phyloP scores from a whole-genome alignment of 1,140 invertebrate genomes.

The Teleopsis dalmanni region DNA sequence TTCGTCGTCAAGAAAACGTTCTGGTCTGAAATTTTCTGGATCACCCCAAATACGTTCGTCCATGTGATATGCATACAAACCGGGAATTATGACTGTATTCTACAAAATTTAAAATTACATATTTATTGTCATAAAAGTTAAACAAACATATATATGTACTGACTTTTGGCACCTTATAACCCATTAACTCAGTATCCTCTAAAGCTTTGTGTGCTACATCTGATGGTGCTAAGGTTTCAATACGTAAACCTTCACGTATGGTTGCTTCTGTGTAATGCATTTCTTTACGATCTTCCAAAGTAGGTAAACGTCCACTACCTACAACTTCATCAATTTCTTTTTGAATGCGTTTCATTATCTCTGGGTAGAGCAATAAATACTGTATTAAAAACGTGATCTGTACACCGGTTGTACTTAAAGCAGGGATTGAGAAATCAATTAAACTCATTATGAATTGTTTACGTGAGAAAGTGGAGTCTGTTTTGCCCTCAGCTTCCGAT shows the following conservation, averaged over 20 bases:
- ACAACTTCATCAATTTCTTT: slow-evolving; percentile 64
- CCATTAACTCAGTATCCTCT: slow-evolving; percentile 42
- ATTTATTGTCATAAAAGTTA: background rate
- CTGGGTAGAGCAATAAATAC: slow-evolving; percentile 54
- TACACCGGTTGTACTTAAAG: slow-evolving; percentile 45
- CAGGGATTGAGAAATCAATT: slow-evolving; percentile 53
- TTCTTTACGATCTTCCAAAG: slow-evolving; percentile 53
- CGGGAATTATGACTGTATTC: slow-evolving; percentile 44
- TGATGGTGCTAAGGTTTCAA: slow-evolving; percentile 51
- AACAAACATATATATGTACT: background rate
- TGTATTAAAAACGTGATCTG: slow-evolving; percentile 53
- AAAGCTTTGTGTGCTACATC: slow-evolving; percentile 48
- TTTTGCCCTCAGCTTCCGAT: slow-evolving; percentile 19
- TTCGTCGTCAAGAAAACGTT: slow-evolving; percentile 46
- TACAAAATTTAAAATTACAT: no score
- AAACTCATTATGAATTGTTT: slow-evolving; percentile 50
- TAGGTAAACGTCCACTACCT: slow-evolving; percentile 53
- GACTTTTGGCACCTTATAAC: slow-evolving; percentile 51
- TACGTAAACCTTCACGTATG: slow-evolving; percentile 52
- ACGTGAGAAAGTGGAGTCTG: slow-evolving; percentile 31
- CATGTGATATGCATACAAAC: slow-evolving; percentile 49
- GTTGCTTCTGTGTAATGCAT: slow-evolving; percentile 54
- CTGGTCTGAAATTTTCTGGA: slow-evolving; percentile 62
- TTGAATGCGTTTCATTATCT: slow-evolving; percentile 56
- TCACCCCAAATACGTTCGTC: slow-evolving; percentile 58